phyloP scores from a whole-genome alignment of 1,140 invertebrate genomes.

The Streblospio benedicti region DNA sequence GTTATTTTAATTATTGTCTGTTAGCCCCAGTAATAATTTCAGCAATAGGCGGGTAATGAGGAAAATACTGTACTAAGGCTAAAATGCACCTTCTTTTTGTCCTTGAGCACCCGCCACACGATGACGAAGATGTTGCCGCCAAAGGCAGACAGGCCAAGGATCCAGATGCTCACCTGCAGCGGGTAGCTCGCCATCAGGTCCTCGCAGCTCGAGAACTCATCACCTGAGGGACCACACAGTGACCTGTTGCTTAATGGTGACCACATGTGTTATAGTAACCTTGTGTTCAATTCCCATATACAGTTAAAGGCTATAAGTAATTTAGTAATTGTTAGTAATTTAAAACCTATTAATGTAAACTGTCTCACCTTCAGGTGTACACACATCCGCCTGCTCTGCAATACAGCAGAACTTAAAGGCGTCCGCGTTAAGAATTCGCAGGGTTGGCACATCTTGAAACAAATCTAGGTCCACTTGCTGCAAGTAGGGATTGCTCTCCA shows the following conservation, averaged over 20 bases:
- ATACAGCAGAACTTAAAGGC: constrained; percentile 11
- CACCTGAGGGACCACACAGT: constrained; percentile 49
- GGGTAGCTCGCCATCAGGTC: constrained; percentile 55
- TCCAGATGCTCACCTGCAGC: constrained; percentile 56
- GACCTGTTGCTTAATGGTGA: too few relatives aligned
- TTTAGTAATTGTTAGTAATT: too few relatives aligned
- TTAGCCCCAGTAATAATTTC: neutral
- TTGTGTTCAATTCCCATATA: too few relatives aligned
- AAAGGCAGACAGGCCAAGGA: constrained; percentile 56
- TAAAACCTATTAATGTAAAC: too few relatives aligned
- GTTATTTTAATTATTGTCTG: neutral
- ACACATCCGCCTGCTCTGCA: neutral
- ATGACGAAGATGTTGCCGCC: constrained; percentile 59
- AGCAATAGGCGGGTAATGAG: too few relatives aligned
- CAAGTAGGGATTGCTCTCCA: neutral
- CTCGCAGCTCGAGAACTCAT: constrained; percentile 55
- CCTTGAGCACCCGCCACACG: constrained; percentile 49
- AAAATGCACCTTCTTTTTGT: constrained; percentile 34
- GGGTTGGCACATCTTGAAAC: neutral
- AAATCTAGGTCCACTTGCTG: neutral
- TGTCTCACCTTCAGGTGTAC: too few relatives aligned
- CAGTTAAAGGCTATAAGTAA: too few relatives aligned
- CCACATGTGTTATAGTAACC: too few relatives aligned
- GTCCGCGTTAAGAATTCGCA: neutral
- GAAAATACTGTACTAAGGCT: too few relatives aligned